These are phyloP conservation scores for Channa argus DNA, from an alignment of 2,113 vertebrate species.

Conservation along the genomic window DNA sequence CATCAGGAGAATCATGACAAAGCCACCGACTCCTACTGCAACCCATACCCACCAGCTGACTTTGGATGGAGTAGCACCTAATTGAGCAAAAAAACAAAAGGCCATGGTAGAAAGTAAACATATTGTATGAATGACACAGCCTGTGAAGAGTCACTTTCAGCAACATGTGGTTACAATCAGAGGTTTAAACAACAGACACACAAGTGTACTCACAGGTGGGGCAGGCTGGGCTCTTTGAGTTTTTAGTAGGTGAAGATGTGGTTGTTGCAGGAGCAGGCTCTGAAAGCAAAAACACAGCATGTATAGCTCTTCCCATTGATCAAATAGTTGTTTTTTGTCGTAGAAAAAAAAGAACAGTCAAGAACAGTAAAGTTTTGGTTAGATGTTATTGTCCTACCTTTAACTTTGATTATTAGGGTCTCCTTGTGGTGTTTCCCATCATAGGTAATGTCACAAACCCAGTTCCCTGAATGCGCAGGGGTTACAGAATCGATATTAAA, in stretches of 20 bases:
- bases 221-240: rapidly evolving
- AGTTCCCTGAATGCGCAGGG: slow-evolving; percentile 40
- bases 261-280: not conserved
- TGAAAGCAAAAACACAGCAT: slow-evolving; percentile 35
- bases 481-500: slow-evolving; percentile 11
- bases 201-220: rapidly evolving
- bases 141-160: not conserved
- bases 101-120: not conserved
- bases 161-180: not conserved
- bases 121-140: not conserved
- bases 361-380: not conserved
- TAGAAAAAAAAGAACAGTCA: not conserved
- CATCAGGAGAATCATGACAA: slow-evolving; percentile 65
- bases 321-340: not conserved
- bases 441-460: slow-evolving; percentile 42
- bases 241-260: not conserved
- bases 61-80: not conserved
- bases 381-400: slow-evolving; percentile 50
- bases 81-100: not conserved
- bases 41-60: slow-evolving; percentile 75
- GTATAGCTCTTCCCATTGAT: not conserved
- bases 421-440: rapidly evolving
- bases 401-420: slow-evolving; percentile 4
- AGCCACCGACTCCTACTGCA: slow-evolving; percentile 25
- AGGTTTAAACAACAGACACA: not conserved